Evolutionary conservation across 2,113 vertebrate species (phyloP).

Genomic region (Pongo abelii): DNA sequence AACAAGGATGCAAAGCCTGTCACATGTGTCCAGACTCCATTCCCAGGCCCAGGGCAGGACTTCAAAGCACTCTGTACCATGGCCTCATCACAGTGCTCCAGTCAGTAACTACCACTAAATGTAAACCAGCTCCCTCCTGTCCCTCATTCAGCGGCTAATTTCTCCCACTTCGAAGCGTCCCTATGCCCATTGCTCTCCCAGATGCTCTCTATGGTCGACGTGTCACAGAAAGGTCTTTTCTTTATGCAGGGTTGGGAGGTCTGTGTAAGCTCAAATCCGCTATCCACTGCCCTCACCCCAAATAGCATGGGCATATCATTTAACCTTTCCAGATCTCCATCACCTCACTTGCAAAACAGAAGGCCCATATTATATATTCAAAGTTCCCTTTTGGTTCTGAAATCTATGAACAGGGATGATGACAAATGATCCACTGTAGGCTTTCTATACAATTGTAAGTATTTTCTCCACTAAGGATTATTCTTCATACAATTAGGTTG

Average conservation of each 20-base stretch:
- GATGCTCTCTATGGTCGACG: neutral
- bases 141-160: neutral
- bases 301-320: neutral
- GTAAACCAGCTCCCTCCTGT: neutral
- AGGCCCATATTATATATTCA: neutral
- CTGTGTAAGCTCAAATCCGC: neutral
- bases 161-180: neutral
- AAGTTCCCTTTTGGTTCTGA: neutral
- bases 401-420: neutral
- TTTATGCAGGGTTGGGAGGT: neutral
- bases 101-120: neutral
- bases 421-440: neutral
- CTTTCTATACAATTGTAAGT: neutral
- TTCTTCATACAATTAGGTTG: neutral
- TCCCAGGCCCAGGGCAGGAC: neutral
- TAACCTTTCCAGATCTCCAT: neutral
- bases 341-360: neutral
- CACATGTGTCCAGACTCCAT: too few relatives aligned
- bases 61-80: neutral
- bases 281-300: neutral
- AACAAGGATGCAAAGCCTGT: neutral
- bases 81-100: neutral
- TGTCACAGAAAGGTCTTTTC: neutral
- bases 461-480: neutral
- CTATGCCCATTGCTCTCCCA: neutral